phyloP scores from a whole-genome alignment of 2,113 vertebrate genomes.

The Cryptomyrus ogoouensis region DNA sequence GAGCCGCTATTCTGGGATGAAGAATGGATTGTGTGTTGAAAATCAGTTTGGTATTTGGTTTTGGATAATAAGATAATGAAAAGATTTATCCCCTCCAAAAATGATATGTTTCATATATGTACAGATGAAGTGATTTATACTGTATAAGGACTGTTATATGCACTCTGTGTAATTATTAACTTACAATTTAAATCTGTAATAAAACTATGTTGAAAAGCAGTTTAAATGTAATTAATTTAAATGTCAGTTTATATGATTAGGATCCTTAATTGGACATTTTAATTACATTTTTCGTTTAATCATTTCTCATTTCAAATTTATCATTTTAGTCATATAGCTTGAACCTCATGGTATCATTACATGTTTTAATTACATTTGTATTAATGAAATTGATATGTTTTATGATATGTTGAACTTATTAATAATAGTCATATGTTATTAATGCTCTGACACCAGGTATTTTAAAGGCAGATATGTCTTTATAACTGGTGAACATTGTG shows the following conservation, averaged over 20 bases:
- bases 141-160: neutral
- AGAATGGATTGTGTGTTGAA: neutral
- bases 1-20: neutral
- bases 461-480: neutral
- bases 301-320: neutral
- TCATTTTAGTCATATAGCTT: conserved; percentile 64
- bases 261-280: conserved; percentile 82
- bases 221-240: conserved; percentile 87
- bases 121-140: neutral
- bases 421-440: conserved; percentile 64
- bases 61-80: neutral
- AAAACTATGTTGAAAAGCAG: conserved; percentile 73
- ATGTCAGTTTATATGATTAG: conserved; percentile 82
- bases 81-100: neutral
- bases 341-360: conserved; percentile 79
- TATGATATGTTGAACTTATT: conserved; percentile 72
- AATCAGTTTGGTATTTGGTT: neutral
- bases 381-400: conserved; percentile 85
- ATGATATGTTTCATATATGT: neutral
- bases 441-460: neutral
- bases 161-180: conserved; percentile 75
- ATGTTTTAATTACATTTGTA: conserved; percentile 86
- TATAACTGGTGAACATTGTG: neutral
- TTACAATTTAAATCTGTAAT: conserved; percentile 76
- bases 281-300: conserved; percentile 83